Evolutionary conservation across 2,888 invertebrate species (phyloP).

Genomic region (Papilio gigon): DNA sequence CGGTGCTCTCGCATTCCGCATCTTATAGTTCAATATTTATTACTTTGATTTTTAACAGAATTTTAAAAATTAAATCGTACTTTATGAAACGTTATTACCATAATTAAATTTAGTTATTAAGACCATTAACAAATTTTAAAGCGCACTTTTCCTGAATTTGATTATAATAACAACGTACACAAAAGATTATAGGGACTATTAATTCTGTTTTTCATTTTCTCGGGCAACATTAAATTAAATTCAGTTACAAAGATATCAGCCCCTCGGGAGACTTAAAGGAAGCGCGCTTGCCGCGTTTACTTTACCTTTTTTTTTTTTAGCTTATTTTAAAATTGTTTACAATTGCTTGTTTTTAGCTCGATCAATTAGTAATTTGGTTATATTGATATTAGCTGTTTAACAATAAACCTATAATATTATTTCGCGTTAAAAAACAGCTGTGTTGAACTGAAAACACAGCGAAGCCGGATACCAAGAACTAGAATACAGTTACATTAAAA

Average conservation of each 20-base stretch:
- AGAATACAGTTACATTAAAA: too few relatives aligned
- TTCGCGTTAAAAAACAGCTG: too few relatives aligned
- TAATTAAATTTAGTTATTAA: slow-evolving; percentile 2
- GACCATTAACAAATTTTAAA: slow-evolving; percentile 4
- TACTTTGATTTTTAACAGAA: not conserved
- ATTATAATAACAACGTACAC: slow-evolving; percentile 23
- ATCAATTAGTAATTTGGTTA: not conserved
- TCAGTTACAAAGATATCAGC: slow-evolving; percentile 35
- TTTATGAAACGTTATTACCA: not conserved
- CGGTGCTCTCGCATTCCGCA: too few relatives aligned
- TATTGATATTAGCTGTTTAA: not conserved
- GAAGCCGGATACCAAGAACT: not conserved
- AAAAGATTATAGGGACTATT: slow-evolving; percentile 32
- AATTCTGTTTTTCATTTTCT: slow-evolving; percentile 38
- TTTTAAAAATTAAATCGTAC: not conserved
- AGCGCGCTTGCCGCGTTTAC: slow-evolving; percentile 25
- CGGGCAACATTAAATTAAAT: slow-evolving; percentile 38
- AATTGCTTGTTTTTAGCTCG: slow-evolving; percentile 15
- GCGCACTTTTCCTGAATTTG: slow-evolving; percentile 8
- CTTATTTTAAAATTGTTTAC: slow-evolving; percentile 20
- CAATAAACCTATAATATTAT: not conserved
- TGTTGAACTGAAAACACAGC: not conserved
- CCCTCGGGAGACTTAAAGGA: slow-evolving; percentile 36
- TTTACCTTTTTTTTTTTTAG: slow-evolving; percentile 27
- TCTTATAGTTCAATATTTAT: too few relatives aligned